Evolutionary conservation across 2,113 vertebrate genomes (phyloP).

Genomic region (Phoxinus phoxinus): DNA sequence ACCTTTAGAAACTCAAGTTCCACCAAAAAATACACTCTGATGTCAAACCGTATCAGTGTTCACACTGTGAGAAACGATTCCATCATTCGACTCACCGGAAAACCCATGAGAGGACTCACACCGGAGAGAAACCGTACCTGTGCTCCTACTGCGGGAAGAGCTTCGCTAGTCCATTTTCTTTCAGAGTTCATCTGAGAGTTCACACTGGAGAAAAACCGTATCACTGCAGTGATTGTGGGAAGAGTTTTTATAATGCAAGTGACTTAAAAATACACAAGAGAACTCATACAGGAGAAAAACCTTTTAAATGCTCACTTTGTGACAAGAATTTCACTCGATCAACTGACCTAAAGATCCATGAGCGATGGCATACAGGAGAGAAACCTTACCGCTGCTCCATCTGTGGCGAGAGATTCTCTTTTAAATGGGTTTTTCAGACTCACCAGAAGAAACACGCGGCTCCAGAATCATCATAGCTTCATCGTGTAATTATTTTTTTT

Average conservation of each 20-base stretch:
- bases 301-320: slow-evolving; percentile 47
- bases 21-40: neutral
- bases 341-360: neutral
- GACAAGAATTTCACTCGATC: slow-evolving; percentile 36
- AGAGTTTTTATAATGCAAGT: slow-evolving; percentile 19
- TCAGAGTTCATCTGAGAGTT: slow-evolving; percentile 23
- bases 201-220: slow-evolving; percentile 34
- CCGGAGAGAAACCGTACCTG: slow-evolving; percentile 18
- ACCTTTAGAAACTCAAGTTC: slow-evolving; percentile 4
- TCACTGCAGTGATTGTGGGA: slow-evolving; percentile 45
- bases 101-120: neutral
- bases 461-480: neutral
- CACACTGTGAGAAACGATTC: slow-evolving; percentile 24
- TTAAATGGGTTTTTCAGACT: neutral
- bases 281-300: slow-evolving; percentile 49
- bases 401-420: slow-evolving; percentile 3
- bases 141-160: slow-evolving; percentile 43
- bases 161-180: neutral
- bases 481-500: neutral
- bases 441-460: neutral
- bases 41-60: neutral
- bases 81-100: neutral
- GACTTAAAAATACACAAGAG: slow-evolving; percentile 29
- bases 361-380: neutral
- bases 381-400: neutral